Percentiles rank a stretch among this genome's conserved stretches.
Evolutionary conservation across 2,888 invertebrate species (phyloP).

Genomic region (Ophion ellenae): DNA sequence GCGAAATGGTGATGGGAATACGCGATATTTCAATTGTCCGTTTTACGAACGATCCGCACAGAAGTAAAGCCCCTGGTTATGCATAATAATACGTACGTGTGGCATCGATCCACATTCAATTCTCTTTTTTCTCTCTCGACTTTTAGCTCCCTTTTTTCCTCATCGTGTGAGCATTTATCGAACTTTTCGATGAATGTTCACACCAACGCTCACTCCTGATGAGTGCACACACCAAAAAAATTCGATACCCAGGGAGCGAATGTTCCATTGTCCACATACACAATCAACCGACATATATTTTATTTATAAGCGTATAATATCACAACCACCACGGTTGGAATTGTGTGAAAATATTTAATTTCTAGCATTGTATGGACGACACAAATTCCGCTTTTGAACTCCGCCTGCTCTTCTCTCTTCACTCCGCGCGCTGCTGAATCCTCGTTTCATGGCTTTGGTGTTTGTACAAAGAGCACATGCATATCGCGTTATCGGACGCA

Average conservation of each 20-base stretch:
- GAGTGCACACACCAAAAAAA: too few species aligned
- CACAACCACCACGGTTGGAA: slow-evolving; percentile 27
- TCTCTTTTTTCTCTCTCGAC: slow-evolving; percentile 9
- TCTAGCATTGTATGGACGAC: slow-evolving; percentile 11
- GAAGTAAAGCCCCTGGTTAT: neutral
- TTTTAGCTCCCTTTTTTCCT: slow-evolving; percentile 38
- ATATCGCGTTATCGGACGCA: neutral
- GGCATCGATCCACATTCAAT: slow-evolving; percentile 21
- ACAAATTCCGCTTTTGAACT: neutral
- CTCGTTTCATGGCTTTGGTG: slow-evolving; percentile 35
- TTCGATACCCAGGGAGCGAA: slow-evolving; percentile 25
- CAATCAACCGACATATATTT: neutral
- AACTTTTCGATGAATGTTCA: slow-evolving; percentile 10
- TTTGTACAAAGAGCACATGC: slow-evolving; percentile 15
- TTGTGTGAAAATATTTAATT: slow-evolving; percentile 52
- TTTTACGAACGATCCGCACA: slow-evolving; percentile 9
- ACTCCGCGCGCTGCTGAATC: neutral
- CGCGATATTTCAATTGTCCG: slow-evolving; percentile 54
- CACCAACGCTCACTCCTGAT: too few species aligned
- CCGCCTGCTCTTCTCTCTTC: neutral
- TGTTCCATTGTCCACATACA: slow-evolving; percentile 20
- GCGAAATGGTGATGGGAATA: slow-evolving; percentile 24
- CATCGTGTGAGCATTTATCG: slow-evolving; percentile 24
- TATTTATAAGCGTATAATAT: slow-evolving; percentile 18
- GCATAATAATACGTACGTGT: slow-evolving; percentile 9